Base-by-base conservation (phyloP, 2,888 invertebrate genomes). In the Oscheius sp. region DNA sequence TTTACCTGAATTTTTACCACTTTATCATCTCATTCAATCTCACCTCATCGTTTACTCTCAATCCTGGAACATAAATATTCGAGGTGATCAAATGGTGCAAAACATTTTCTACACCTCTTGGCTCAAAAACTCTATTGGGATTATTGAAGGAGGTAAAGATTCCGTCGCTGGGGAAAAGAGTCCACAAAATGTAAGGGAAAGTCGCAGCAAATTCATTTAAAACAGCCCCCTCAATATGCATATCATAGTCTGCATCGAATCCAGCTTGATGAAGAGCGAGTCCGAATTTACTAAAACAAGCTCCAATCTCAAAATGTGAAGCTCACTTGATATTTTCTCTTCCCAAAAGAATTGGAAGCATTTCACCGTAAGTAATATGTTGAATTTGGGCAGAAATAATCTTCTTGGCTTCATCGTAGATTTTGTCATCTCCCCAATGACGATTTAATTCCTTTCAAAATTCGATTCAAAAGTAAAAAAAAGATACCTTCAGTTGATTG, bases 211-310 rank as follows among this genome's bases (percentile, higher is more conserved):
- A 85, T 57, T 84, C 83, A 50, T 74, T 73, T 48, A 70, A 69
- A 2, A 94, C 90, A 10, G 91, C 90, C 0, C 93, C 91, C 86
- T 95, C 91, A 4, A 92, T 89, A 0, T 87, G 70, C 77, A 90
- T 88, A 85, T 92, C 90, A 86, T 93, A 93, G 15, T 85, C 84
- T 6, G 84, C 78, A 71, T 83, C 83, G 70, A 78, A 84, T n/a
- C 85, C 86, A 53, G 76, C 67, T 0, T 92, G 91, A 79, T 92
- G 87, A 4, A 95, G 89, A 77, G 93, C 93, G 63, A 96, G 88
- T 10, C 93, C 94, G 86, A 95, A 95, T 27, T 75, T 74, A 61
- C 81, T 73, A 45, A 61, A 65, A 69, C n/a, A n/a, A n/a, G n/a
- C n/a, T n/a, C n/a, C n/a, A n/a, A n/a, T 61, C 17, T 25, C 1